These are phyloP conservation scores for Cuniculus paca DNA, from an alignment of 2,797 vertebrate genomes.

Conservation along the genomic window DNA sequence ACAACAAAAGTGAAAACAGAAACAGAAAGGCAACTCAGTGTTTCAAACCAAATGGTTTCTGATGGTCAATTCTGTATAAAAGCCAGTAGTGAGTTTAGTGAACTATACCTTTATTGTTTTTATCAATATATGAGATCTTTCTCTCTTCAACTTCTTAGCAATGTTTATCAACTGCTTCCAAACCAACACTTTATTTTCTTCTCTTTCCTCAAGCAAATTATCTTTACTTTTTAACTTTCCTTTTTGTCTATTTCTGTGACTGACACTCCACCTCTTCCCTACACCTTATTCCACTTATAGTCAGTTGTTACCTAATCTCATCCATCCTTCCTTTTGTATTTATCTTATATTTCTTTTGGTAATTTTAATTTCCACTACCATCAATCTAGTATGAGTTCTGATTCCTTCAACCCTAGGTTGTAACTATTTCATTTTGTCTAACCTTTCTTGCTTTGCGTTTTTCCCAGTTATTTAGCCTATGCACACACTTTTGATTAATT, in stretches of 20 bases:
- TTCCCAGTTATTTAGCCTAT: background rate
- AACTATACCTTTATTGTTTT: background rate
- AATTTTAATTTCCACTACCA: constrained; percentile 1
- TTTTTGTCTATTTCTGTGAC: background rate
- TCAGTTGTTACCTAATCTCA: background rate
- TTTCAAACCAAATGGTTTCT: constrained; percentile 7
- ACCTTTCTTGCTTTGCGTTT: constrained; percentile 28
- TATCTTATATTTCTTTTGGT: background rate
- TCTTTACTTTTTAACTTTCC: background rate
- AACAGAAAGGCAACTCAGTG: background rate
- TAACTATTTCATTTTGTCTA: background rate
- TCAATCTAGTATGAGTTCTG: background rate
- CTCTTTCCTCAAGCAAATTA: background rate
- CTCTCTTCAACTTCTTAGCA: background rate
- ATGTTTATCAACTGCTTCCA: background rate
- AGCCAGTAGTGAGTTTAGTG: background rate
- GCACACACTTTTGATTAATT: constrained; percentile 53
- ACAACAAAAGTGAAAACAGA: background rate
- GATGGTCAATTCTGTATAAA: background rate
- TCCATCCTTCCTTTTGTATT: background rate
- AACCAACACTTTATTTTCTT: background rate
- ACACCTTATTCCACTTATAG: background rate
- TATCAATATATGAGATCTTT: background rate
- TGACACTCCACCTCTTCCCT: background rate
- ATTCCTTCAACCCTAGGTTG: background rate